Conservation (phyloP, 1,140 invertebrate genomes). For the Papilio glaucus region DNA sequence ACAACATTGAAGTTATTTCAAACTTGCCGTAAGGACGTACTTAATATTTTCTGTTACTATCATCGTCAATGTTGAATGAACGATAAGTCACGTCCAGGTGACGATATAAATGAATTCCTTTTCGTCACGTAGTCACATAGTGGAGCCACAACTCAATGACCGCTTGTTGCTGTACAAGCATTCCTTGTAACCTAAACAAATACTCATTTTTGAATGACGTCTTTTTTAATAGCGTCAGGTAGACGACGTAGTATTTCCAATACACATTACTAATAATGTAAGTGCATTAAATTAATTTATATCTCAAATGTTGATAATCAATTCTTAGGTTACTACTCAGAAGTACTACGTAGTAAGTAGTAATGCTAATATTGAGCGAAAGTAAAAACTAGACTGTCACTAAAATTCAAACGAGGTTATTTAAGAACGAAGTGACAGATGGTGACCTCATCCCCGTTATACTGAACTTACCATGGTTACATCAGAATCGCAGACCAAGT, state of each 20-base stretch:
- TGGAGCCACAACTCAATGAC: conserved; percentile 1
- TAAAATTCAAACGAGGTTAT: no score
- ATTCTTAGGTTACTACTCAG: no score
- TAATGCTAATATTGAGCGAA: no score
- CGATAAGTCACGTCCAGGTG: conserved; percentile 31
- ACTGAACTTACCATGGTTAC: no score
- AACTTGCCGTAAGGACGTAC: not conserved
- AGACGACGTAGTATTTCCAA: not conserved
- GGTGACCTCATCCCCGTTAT: no score
- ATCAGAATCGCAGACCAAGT: no score
- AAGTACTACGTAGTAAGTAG: no score
- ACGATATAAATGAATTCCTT: conserved; percentile 12
- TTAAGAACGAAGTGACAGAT: no score
- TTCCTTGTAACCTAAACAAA: conserved; percentile 26
- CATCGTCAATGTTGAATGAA: not conserved
- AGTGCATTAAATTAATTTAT: no score
- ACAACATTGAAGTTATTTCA: conserved; percentile 30
- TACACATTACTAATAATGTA: no score
- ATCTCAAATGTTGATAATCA: no score
- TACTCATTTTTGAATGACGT: not conserved
- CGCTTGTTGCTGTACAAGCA: conserved; percentile 4
- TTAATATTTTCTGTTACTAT: not conserved
- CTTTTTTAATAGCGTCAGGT: not conserved
- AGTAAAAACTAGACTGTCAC: no score
- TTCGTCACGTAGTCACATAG: conserved; percentile 20